phyloP scores from a whole-genome alignment of 2,888 invertebrate genomes.

The Drosophila prostipennis region DNA sequence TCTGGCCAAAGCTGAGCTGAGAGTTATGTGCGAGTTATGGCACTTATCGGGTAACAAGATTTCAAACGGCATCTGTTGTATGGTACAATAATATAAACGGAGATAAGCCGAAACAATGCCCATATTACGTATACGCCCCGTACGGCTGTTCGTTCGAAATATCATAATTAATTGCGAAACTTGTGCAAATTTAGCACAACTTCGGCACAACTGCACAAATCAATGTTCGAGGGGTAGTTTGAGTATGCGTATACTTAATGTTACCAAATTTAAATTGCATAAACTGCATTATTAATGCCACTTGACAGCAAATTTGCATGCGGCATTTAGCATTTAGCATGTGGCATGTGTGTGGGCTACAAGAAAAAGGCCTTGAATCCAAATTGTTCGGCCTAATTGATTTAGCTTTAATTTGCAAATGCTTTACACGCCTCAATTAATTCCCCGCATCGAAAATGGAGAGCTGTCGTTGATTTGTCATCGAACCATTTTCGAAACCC shows the following conservation, averaged over 20 bases:
- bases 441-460: not conserved
- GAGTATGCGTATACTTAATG: constrained; percentile 40
- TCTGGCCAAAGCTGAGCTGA: no score
- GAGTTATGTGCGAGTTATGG: constrained; percentile 21
- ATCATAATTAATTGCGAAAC: constrained; percentile 62
- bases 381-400: constrained; percentile 8
- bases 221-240: no score
- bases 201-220: constrained; percentile 56
- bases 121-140: constrained; percentile 48
- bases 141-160: constrained; percentile 20
- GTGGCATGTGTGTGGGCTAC: not conserved
- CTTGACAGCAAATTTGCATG: constrained; percentile 30
- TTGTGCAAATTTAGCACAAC: constrained; percentile 49
- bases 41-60: constrained; percentile 10
- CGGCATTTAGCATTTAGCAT: no score
- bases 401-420: not conserved
- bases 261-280: constrained; percentile 25
- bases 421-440: not conserved
- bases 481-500: constrained; percentile 3
- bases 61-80: not conserved
- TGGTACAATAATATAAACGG: not conserved
- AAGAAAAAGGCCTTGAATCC: constrained; percentile 1
- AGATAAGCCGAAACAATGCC: not conserved
- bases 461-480: constrained; percentile 24
- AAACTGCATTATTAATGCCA: constrained; percentile 32